Evolutionary conservation across 2,113 vertebrate genomes (phyloP).

Genomic region (Mixornis gularis): DNA sequence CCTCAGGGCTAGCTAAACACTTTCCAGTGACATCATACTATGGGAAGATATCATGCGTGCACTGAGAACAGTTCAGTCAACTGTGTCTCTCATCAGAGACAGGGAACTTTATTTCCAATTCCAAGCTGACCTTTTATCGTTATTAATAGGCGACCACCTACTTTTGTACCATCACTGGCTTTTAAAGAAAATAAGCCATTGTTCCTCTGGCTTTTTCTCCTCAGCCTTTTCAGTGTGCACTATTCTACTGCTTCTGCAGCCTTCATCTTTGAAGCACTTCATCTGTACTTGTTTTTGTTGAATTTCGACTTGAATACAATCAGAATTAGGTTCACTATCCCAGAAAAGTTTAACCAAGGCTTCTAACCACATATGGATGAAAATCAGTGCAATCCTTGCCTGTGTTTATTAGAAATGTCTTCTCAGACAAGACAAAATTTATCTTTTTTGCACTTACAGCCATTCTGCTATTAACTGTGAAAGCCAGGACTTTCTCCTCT

Average conservation of each 20-base stretch:
- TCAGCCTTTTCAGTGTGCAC: neutral
- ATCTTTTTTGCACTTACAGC: neutral
- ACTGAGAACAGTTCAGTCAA: neutral
- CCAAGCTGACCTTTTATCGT: neutral
- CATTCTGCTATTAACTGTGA: neutral
- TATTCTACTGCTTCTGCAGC: neutral
- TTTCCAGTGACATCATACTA: neutral
- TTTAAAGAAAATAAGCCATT: neutral
- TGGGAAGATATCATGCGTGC: rapidly evolving
- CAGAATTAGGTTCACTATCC: neutral
- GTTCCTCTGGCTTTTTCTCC: neutral
- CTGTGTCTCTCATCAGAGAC: neutral
- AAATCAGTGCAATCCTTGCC: neutral
- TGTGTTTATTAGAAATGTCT: neutral
- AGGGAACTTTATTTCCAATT: neutral
- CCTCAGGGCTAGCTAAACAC: neutral
- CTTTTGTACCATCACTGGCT: neutral
- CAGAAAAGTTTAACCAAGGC: neutral
- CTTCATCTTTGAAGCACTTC: neutral
- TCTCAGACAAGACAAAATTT: neutral
- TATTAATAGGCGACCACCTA: neutral
- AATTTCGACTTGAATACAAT: neutral
- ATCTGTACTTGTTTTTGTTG: neutral
- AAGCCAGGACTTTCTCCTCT: neutral
- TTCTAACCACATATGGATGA: neutral